Evolutionary conservation across 37 sponge, comb jelly and placozoan species (phyloP).

Genomic region (Eunapius fragilis): DNA sequence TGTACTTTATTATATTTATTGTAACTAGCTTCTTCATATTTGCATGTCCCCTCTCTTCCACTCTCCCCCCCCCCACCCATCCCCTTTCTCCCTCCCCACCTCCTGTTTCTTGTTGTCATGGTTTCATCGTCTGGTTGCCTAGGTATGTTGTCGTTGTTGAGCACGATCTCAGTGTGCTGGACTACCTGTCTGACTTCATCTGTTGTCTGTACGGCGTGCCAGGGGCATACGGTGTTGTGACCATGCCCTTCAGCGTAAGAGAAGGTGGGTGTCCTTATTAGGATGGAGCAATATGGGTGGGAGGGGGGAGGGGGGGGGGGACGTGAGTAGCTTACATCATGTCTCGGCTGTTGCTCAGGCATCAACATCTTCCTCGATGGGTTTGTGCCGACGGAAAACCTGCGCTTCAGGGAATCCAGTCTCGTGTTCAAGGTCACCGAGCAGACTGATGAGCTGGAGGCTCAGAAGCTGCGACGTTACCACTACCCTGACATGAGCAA

Average conservation of each 20-base stretch:
- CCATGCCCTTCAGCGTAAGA: conserved; percentile 95
- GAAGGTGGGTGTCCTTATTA: conserved; percentile 69
- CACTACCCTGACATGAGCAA: conserved; percentile 91
- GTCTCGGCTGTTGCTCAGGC: conserved; percentile 36
- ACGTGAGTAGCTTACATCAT: no score
- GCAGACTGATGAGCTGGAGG: conserved; percentile 88
- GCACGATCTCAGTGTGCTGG: conserved; percentile 98
- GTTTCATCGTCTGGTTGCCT: no score
- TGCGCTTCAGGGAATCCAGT: conserved; percentile 91
- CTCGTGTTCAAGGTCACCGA: conserved; percentile 96
- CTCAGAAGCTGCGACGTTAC: conserved; percentile 85
- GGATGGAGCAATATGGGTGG: no score
- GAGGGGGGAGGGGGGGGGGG: no score
- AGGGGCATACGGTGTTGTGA: conserved; percentile 98
- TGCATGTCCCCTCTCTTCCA: background rate
- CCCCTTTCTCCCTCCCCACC: no score
- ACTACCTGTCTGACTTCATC: conserved; percentile 99
- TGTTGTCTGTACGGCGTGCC: conserved; percentile 97
- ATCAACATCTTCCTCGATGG: conserved; percentile 99
- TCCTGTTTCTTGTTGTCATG: no score
- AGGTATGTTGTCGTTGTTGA: conserved; percentile 99
- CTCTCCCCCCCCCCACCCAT: background rate
- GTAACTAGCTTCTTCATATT: background rate
- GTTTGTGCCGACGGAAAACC: conserved; percentile 96
- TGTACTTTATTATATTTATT: no score